A percentile compares a stretch with the other conserved stretches of the same genome.
Evolutionary conservation across 2,888 invertebrate genomes (phyloP).

Genomic region (Drosophila lutescens): DNA sequence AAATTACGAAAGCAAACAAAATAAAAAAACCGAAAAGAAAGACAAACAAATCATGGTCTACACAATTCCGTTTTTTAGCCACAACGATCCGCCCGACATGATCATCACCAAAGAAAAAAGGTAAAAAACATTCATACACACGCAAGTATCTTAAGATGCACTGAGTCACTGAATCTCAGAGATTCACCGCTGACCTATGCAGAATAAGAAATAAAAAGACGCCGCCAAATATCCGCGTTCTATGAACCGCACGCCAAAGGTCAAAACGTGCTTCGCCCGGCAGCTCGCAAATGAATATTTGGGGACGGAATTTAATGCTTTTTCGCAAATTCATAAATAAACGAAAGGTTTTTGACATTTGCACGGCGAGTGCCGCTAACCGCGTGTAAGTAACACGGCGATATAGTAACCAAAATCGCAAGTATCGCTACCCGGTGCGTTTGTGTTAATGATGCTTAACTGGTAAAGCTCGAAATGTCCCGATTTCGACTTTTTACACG

Average conservation of each 20-base stretch:
- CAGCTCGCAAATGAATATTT: constrained; percentile 35
- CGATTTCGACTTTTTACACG: background rate
- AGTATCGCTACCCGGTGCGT: constrained; percentile 36
- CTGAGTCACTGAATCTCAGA: constrained; percentile 56
- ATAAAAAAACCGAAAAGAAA: constrained; percentile 25
- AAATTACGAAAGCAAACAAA: constrained; percentile 68
- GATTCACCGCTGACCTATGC: constrained; percentile 50
- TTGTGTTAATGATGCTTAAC: background rate
- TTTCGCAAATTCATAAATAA: constrained; percentile 41
- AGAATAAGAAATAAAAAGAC: constrained; percentile 14
- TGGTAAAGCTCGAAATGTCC: background rate
- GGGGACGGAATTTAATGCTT: constrained; percentile 52
- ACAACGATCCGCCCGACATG: constrained; percentile 83
- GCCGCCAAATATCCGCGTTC: constrained; percentile 72
- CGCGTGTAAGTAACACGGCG: constrained; percentile 50
- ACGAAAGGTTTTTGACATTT: constrained; percentile 77
- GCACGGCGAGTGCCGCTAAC: constrained; percentile 28
- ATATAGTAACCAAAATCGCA: constrained; percentile 31
- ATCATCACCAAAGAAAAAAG: constrained; percentile 76
- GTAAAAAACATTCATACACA: constrained; percentile 52
- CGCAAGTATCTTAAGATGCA: constrained; percentile 13
- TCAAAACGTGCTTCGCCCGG: constrained; percentile 70
- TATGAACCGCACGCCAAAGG: constrained; percentile 68
- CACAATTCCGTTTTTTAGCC: constrained; percentile 81
- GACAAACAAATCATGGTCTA: constrained; percentile 79